Evolutionary conservation across 2,888 invertebrate genomes (phyloP).

Genomic region (Mongoloraphidia duomilia): DNA sequence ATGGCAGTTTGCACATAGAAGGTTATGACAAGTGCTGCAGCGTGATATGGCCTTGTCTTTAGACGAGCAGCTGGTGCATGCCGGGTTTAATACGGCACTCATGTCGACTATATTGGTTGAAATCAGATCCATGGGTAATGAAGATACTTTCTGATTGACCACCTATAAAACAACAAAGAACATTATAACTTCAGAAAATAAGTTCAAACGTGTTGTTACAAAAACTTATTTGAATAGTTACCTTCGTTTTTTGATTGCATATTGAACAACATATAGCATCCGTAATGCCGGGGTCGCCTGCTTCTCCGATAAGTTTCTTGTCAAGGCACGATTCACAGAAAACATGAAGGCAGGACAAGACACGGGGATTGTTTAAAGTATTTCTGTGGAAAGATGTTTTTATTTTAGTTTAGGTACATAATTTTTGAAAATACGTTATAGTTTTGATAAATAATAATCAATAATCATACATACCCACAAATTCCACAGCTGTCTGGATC

Average conservation of each 20-base stretch:
- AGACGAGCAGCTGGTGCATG: conserved; percentile 90
- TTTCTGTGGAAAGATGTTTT: conserved; percentile 35
- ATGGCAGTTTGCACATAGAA: conserved; percentile 86
- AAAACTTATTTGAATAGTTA: conserved; percentile 23
- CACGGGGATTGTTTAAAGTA: conserved; percentile 67
- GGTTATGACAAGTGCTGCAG: conserved; percentile 89
- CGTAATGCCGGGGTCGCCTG: conserved; percentile 48
- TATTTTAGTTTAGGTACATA: not conserved
- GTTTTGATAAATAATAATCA: conserved; percentile 3
- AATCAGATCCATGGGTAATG: conserved; percentile 75
- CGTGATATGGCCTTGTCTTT: conserved; percentile 88
- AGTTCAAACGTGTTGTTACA: not conserved
- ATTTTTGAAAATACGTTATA: too few species aligned
- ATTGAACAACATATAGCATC: conserved; percentile 59
- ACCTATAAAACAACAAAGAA: conserved; percentile 33
- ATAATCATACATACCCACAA: conserved; percentile 26
- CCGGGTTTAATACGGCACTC: conserved; percentile 46
- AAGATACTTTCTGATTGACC: conserved; percentile 59
- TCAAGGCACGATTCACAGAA: conserved; percentile 88
- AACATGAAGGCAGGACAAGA: conserved; percentile 86
- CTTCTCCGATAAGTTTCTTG: conserved; percentile 59
- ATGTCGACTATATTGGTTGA: conserved; percentile 73
- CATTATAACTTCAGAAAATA: not conserved
- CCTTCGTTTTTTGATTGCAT: conserved; percentile 77
- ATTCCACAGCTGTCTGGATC: conserved; percentile 31